Conservation (phyloP, 2,888 invertebrate genomes). For the Hetaerina titia region DNA sequence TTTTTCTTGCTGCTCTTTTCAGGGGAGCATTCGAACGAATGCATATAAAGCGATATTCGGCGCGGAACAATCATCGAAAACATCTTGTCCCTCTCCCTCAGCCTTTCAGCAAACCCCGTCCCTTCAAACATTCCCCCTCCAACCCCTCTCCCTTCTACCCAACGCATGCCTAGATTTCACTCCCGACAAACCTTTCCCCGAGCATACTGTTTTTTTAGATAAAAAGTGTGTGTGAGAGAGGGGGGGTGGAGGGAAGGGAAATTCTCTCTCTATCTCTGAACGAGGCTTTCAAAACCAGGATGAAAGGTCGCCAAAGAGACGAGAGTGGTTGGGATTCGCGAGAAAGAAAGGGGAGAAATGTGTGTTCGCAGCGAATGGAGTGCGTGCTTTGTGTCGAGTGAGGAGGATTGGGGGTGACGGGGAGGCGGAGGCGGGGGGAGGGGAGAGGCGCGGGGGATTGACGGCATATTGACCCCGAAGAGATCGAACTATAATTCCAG, state of each 20-base stretch:
- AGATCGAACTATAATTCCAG: too few species aligned
- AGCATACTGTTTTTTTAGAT: too few species aligned
- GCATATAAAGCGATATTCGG: conserved; percentile 1
- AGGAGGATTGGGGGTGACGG: neutral
- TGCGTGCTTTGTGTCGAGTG: neutral
- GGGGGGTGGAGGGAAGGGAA: neutral
- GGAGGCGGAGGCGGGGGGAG: neutral
- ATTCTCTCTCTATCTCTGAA: neutral
- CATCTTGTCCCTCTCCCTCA: neutral
- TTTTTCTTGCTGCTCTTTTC: neutral
- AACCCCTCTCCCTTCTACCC: neutral
- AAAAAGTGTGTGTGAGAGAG: neutral
- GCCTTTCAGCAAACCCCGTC: neutral
- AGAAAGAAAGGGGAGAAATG: too few species aligned
- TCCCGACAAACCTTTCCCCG: too few species aligned
- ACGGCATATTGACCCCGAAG: neutral
- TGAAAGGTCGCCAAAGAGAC: neutral
- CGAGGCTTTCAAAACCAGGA: neutral
- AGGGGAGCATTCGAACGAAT: neutral
- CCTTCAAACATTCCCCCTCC: neutral
- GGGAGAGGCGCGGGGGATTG: neutral
- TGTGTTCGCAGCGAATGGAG: neutral
- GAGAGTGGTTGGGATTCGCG: too few species aligned
- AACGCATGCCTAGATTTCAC: too few species aligned
- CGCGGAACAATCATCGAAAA: neutral